Conservation (phyloP, 2,888 invertebrate genomes). For the Crossocerus cetratus region DNA sequence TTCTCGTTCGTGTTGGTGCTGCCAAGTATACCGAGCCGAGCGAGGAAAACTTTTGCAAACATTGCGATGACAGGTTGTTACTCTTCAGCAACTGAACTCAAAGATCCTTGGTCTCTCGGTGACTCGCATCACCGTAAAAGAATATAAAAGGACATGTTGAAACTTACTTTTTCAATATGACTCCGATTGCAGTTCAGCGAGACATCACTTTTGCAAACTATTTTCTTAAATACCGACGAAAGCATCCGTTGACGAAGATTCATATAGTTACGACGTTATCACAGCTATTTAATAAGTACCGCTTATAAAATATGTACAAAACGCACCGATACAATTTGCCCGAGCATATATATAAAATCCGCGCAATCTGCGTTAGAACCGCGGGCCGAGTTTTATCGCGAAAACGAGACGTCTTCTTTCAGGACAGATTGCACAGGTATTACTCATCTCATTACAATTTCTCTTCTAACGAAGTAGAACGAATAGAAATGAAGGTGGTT, state of each 20-base stretch:
- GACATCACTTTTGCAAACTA: constrained; percentile 53
- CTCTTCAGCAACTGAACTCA: neutral
- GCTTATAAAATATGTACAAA: constrained; percentile 55
- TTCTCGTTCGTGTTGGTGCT: no score
- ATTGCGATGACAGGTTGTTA: neutral
- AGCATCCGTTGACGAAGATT: constrained; percentile 49
- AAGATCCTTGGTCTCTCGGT: neutral
- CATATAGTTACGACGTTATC: constrained; percentile 49
- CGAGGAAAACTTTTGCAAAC: no score
- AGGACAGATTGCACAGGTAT: constrained; percentile 49
- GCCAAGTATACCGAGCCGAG: no score
- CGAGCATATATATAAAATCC: constrained; percentile 38
- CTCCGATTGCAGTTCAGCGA: constrained; percentile 44
- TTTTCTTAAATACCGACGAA: constrained; percentile 44
- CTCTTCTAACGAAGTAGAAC: constrained; percentile 51
- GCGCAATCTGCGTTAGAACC: constrained; percentile 14
- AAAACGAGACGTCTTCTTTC: constrained; percentile 28
- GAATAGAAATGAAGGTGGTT: constrained; percentile 42
- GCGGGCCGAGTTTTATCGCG: constrained; percentile 28
- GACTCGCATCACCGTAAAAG: no score
- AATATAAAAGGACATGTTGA: neutral
- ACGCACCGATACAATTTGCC: constrained; percentile 34
- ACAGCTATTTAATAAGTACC: constrained; percentile 61
- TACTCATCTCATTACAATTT: constrained; percentile 54
- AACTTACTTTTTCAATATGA: constrained; percentile 56